Evolutionary conservation across 2,113 vertebrate species (phyloP).

Genomic region (Paracanthobrama guichenoti): DNA sequence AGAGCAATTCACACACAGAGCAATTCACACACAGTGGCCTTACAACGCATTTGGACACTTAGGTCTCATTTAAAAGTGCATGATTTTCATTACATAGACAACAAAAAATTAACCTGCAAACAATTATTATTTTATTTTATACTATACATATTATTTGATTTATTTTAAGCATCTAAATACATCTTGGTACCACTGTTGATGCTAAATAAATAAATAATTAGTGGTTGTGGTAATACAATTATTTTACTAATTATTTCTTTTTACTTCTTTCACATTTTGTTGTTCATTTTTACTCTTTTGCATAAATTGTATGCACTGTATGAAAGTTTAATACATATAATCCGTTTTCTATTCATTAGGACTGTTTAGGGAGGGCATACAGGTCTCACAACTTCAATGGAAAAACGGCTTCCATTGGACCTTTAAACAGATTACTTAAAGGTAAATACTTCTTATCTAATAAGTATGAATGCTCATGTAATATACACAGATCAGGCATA

Average conservation of each 20-base stretch:
- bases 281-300: background rate
- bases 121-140: background rate
- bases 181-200: too few species aligned
- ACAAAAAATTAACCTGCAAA: background rate
- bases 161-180: too few species aligned
- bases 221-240: background rate
- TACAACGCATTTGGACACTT: background rate
- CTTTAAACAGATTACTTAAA: slow-evolving; percentile 49
- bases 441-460: slow-evolving; percentile 13
- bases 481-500: background rate
- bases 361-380: slow-evolving; percentile 49
- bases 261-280: background rate
- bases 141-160: too few species aligned
- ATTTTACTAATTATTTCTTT: background rate
- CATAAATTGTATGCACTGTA: background rate
- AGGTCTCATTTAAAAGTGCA: slow-evolving; percentile 49
- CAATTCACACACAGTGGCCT: background rate
- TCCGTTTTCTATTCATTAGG: slow-evolving; percentile 44
- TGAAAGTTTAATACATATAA: background rate
- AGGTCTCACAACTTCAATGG: slow-evolving; percentile 54
- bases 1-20: slow-evolving; percentile 26
- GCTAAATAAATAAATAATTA: too few species aligned
- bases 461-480: background rate
- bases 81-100: background rate
- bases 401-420: slow-evolving; percentile 50